Evolutionary conservation across 2,888 invertebrate species (phyloP).

Genomic region (Mythimna pallens): DNA sequence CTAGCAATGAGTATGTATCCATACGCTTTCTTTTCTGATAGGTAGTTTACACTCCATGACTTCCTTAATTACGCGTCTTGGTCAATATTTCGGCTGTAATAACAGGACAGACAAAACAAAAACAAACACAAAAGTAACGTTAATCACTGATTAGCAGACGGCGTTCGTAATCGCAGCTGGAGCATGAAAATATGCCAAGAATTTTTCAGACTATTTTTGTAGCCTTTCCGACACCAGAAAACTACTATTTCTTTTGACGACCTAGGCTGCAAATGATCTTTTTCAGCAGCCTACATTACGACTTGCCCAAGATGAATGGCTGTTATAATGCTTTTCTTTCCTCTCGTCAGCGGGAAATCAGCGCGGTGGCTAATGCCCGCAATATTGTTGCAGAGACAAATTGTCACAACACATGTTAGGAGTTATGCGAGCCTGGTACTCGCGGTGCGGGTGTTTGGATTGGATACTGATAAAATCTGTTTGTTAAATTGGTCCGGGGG

Average conservation of each 20-base stretch:
- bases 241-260: conserved; percentile 19
- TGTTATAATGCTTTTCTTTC: conserved; percentile 41
- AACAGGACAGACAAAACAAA: background rate
- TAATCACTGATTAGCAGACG: background rate
- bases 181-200: background rate
- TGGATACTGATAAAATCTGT: conserved; percentile 27
- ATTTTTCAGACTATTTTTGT: conserved; percentile 12
- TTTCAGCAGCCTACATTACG: conserved; percentile 25
- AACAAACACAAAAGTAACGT: background rate
- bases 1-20: too few relatives aligned
- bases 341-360: conserved; percentile 58
- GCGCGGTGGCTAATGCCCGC: conserved; percentile 61
- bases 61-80: background rate
- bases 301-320: conserved; percentile 46
- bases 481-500: conserved; percentile 9
- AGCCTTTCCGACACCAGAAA: conserved; percentile 19
- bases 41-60: too few relatives aligned
- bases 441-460: conserved; percentile 45
- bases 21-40: too few relatives aligned
- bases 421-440: conserved; percentile 58
- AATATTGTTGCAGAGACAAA: conserved; percentile 75
- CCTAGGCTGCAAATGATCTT: conserved; percentile 38
- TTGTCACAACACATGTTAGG: conserved; percentile 74
- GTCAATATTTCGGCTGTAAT: too few relatives aligned
- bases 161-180: background rate